Base-by-base conservation (phyloP, 2,888 invertebrate genomes). In the Actias luna region DNA sequence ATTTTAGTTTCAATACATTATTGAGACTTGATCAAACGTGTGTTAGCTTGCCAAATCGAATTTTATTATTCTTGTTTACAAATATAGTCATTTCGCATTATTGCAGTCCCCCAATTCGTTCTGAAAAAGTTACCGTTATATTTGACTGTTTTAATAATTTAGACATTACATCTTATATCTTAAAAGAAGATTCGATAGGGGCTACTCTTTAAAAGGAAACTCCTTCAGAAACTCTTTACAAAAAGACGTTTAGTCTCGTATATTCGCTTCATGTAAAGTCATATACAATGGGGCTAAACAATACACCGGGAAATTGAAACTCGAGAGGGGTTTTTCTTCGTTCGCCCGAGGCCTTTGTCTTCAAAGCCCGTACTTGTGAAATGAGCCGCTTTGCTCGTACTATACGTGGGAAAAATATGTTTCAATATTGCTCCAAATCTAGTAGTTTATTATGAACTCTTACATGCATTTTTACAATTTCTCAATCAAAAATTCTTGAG, bases 271-370 rank as follows among this genome's bases (percentile, higher is more conserved):
- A 75, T 75, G 69, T 70, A 69, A 74, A 67, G 73, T 69, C 68
- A 67, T 70, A 69, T 67, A 83, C 82, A 85, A 84, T 82, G 77
- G 70, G 65, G 69, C 79, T 79, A 73, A 76, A 84, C 80, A 84
- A 82, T 80, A 77, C 70, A 66, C 62, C 70, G 77, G 77, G 78
- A 86, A 86, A 86, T 87, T 85, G 85, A 87, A 85, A 88, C 84
- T 82, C 69, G 69, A 79, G 71, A 78, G 75, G 76, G 72, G 68
- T 77, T 84, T 84, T 85, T 83, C 80, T 77, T 78, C 69, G 67
- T 39, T 59, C 55, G 58, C 67, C 68, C 67, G 70, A 71, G 64
- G 73, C 70, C 78, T 80, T 81, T 85, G 82, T 83, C 69, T 83
- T 65, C 18, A 3, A 78, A 78, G 73, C 72, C 69, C 70, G 69